These are phyloP conservation scores for Varecia variegata DNA, from an alignment of 2,797 vertebrate genomes.

Conservation along the genomic window DNA sequence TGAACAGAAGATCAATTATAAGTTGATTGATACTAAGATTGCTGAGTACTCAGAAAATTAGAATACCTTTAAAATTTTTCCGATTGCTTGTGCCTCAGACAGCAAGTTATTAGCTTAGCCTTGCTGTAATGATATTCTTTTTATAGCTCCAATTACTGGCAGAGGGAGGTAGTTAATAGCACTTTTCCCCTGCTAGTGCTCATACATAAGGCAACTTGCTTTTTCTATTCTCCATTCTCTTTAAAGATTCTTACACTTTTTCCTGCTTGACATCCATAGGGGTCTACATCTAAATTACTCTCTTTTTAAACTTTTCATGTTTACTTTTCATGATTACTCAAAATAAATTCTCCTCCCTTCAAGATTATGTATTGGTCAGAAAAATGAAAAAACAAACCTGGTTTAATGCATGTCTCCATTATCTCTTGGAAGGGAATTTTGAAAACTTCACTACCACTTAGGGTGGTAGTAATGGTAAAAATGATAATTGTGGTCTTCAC, in stretches of 20 bases:
- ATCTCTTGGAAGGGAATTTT: not conserved
- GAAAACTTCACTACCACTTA: too few species aligned
- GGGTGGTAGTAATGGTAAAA: not conserved
- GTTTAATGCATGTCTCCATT: not conserved
- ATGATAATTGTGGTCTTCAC: not conserved
- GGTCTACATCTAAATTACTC: not conserved
- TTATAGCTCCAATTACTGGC: slow-evolving; percentile 65
- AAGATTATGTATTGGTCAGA: not conserved
- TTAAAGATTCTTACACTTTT: slow-evolving; percentile 38
- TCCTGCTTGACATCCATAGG: not conserved
- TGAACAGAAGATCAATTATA: slow-evolving; percentile 44
- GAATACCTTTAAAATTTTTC: slow-evolving; percentile 41
- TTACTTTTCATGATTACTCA: too few species aligned
- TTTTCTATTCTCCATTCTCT: slow-evolving; percentile 26
- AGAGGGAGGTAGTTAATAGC: slow-evolving; percentile 55
- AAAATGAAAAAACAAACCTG: slow-evolving; percentile 2
- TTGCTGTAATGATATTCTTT: slow-evolving; percentile 56
- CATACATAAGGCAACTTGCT: not conserved
- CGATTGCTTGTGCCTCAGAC: slow-evolving; percentile 46
- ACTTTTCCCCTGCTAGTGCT: slow-evolving; percentile 16
- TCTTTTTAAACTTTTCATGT: not conserved
- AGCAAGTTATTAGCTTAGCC: not conserved
- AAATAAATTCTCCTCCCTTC: not conserved
- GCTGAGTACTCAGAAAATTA: slow-evolving; percentile 61
- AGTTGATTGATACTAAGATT: slow-evolving; percentile 57